Conservation (phyloP, 2,888 invertebrate species). For the Scaptomyza parva region DNA sequence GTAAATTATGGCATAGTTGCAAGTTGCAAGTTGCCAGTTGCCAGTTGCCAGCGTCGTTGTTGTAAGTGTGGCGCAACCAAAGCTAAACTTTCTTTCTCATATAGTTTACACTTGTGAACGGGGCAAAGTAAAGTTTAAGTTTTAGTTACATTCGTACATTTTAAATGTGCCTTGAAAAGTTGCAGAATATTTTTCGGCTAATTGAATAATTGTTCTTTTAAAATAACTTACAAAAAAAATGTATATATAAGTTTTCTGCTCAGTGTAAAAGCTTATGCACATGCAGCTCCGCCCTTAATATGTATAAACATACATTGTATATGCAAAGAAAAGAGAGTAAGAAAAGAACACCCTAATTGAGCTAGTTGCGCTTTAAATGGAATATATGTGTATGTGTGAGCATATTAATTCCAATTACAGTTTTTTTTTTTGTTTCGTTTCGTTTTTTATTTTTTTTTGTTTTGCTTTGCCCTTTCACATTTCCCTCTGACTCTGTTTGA, state of each 20-base stretch:
- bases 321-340: background rate
- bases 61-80: slow-evolving; percentile 12
- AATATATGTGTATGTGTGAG: slow-evolving; percentile 54
- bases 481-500: background rate
- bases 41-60: slow-evolving; percentile 51
- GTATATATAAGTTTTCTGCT: too few species aligned
- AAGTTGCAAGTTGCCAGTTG: too few species aligned
- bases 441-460: too few species aligned
- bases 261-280: background rate
- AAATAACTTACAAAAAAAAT: too few species aligned
- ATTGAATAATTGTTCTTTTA: too few species aligned
- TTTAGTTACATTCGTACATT: too few species aligned
- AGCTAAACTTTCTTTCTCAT: slow-evolving; percentile 9
- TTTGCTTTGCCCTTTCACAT: background rate
- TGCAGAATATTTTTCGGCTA: too few species aligned
- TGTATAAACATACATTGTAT: background rate
- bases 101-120: background rate
- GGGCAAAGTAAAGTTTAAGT: background rate
- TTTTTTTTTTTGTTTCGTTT: slow-evolving; percentile 4
- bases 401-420: slow-evolving; percentile 59
- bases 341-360: slow-evolving; percentile 36
- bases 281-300: background rate
- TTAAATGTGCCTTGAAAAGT: too few species aligned
- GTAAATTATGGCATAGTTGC: slow-evolving; percentile 75
- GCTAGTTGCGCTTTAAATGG: slow-evolving; percentile 36